A percentile compares a stretch with the other conserved stretches of the same genome.
Evolutionary conservation across 2,888 invertebrate species (phyloP).

Genomic region (Plebejus melissa): DNA sequence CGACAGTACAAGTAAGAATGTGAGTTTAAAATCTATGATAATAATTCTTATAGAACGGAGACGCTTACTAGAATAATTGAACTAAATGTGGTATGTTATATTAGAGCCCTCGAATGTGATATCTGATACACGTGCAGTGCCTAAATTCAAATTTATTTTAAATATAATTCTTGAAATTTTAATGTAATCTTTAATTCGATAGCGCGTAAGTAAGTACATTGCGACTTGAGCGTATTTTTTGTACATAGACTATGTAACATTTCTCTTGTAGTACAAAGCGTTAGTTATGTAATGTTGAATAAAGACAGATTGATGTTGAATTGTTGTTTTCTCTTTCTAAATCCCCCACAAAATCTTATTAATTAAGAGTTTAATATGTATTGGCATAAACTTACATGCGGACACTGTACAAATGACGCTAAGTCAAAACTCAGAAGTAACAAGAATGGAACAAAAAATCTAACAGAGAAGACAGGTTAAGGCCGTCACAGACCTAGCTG

Average conservation of each 20-base stretch:
- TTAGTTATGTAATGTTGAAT: slow-evolving; percentile 70
- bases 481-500: no score
- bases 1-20: slow-evolving; percentile 35
- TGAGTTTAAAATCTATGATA: slow-evolving; percentile 51
- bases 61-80: slow-evolving; percentile 75
- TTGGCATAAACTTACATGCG: no score
- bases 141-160: slow-evolving; percentile 69
- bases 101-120: slow-evolving; percentile 71
- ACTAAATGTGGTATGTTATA: slow-evolving; percentile 55
- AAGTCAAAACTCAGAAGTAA: no score
- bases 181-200: slow-evolving; percentile 38
- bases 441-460: no score
- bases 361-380: no score
- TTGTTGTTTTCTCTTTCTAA: slow-evolving; percentile 35
- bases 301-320: slow-evolving; percentile 76
- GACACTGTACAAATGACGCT: no score
- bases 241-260: slow-evolving; percentile 60
- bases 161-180: slow-evolving; percentile 45
- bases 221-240: slow-evolving; percentile 57
- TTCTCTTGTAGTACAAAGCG: slow-evolving; percentile 75
- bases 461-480: no score
- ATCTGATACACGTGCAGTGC: slow-evolving; percentile 73
- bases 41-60: slow-evolving; percentile 71
- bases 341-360: not conserved
- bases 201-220: slow-evolving; percentile 44